phyloP scores from a whole-genome alignment of 2,888 invertebrate genomes.

The Drosophila merina region DNA sequence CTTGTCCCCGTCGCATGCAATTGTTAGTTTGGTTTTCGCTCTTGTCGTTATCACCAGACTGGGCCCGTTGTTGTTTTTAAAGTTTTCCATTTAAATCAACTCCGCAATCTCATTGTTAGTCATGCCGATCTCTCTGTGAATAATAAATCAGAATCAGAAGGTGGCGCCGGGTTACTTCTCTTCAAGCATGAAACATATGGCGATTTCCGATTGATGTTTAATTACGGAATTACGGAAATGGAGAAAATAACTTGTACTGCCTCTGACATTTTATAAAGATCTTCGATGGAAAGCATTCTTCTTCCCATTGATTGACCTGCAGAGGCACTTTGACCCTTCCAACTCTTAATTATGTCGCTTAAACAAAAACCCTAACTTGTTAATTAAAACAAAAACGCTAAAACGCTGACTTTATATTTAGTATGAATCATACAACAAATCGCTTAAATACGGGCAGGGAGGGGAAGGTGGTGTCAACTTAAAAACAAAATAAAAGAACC shows the following conservation, averaged over 20 bases:
- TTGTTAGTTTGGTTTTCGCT: constrained; percentile 40
- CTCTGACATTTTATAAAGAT: not conserved
- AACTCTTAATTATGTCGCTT: not conserved
- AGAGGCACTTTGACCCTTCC: not conserved
- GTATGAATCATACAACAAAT: constrained; percentile 63
- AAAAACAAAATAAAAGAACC: constrained; percentile 56
- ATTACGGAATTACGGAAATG: constrained; percentile 31
- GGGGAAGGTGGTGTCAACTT: constrained; percentile 50
- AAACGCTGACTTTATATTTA: constrained; percentile 67
- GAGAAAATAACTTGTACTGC: constrained; percentile 11
- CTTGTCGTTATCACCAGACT: constrained; percentile 45
- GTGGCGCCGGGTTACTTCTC: constrained; percentile 40
- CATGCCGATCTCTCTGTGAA: constrained; percentile 50
- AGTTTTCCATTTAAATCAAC: constrained; percentile 60
- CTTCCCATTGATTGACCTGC: not conserved
- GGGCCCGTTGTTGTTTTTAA: constrained; percentile 29
- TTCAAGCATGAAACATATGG: constrained; percentile 14
- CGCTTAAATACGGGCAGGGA: constrained; percentile 6
- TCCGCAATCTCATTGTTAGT: constrained; percentile 45
- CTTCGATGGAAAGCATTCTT: too few species aligned
- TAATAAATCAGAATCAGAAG: constrained; percentile 47
- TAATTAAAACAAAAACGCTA: constrained; percentile 40
- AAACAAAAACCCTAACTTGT: constrained; percentile 5
- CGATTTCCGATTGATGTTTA: constrained; percentile 19
- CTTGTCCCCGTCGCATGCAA: constrained; percentile 42